A percentile compares a stretch with the other conserved stretches of the same genome.
Conservation (phyloP, 2,797 vertebrate species). For the Ambastaia sidthimunki region DNA sequence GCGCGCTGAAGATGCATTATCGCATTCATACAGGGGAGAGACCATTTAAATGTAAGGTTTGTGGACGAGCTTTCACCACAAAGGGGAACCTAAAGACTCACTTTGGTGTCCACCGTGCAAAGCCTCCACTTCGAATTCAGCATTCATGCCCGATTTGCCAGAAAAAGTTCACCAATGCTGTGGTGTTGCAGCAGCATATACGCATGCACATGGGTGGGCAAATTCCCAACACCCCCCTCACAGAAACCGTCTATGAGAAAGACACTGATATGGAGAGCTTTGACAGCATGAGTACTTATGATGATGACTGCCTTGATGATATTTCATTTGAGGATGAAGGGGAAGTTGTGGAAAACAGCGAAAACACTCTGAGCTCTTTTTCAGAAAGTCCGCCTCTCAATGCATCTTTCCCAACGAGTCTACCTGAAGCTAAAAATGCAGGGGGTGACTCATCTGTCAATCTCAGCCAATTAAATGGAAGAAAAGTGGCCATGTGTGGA, state of each 20-base stretch:
- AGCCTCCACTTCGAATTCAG: constrained; percentile 89
- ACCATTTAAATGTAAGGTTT: constrained; percentile 96
- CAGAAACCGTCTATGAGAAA: constrained; percentile 82
- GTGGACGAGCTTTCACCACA: constrained; percentile 96
- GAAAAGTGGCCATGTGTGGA: constrained; percentile 82
- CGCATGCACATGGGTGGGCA: constrained; percentile 97
- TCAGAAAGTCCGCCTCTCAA: constrained; percentile 75
- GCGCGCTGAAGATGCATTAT: constrained; percentile 98
- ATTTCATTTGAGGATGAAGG: constrained; percentile 89
- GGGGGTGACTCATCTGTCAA: constrained; percentile 85
- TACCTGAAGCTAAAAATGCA: constrained; percentile 91
- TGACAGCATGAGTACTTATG: constrained; percentile 85
- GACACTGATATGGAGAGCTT: constrained; percentile 81
- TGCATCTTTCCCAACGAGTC: constrained; percentile 77
- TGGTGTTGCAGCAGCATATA: constrained; percentile 97
- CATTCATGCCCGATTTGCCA: constrained; percentile 98
- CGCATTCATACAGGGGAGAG: constrained; percentile 96
- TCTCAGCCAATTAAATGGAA: constrained; percentile 77
- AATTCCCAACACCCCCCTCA: constrained; percentile 83
- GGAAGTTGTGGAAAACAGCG: constrained; percentile 78
- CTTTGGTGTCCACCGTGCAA: constrained; percentile 91
- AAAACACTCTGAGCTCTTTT: constrained; percentile 78
- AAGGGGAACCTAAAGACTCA: constrained; percentile 99
- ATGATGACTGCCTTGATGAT: constrained; percentile 86
- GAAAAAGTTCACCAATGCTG: constrained; percentile 97